Base-by-base conservation (phyloP, 2,113 vertebrate genomes). In the Empidonax alnorum region DNA sequence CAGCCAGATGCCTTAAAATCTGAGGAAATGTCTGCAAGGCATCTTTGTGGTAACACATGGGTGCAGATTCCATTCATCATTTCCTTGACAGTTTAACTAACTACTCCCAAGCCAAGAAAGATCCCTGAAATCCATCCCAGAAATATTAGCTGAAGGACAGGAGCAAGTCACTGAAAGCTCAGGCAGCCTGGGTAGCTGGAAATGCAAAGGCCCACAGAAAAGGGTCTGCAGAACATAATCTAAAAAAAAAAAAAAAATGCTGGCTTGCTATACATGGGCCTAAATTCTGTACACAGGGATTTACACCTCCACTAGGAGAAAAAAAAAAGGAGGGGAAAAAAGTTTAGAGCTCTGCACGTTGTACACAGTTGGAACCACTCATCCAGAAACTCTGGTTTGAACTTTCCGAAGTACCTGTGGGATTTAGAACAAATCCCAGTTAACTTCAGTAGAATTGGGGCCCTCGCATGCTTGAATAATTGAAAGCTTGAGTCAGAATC, bases 11-110 rank as follows among this genome's bases (percentile, higher is more conserved):
- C 92, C 87, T 91, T 87, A 72, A 95, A 94, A 93, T 95, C 83
- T 90, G 81, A 97, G 95, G 81, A 97, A 94, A 96, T 92, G 84
- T 94, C 92, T 95, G 96, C 86, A 88, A 93, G 94, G 81, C 96
- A 92, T 96, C 94, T 95, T 95, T 91, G 90, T 85, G 77, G 77
- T 94, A 97, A 94, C 91, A 96, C 85, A 88, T 87, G 93, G 84
- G 55, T 87, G 59, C 84, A 85, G 83, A 84, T 94, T 83, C 75
- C 80, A 90, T 89, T 89, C 86, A 96, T 94, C 93, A 94, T 94
- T 92, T 87, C 27, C 79, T 58, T 96, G 91, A 89, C 93, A 93
- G 67, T 88, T 92, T 87, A 96, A 95, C 85, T 94, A 94, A 93
- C 84, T 94, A 73, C 50, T 96, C 87, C 80, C 69, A 90, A 91